Evolutionary conservation across 1,140 invertebrate species (phyloP), one percentile per base, ranked within the genome.

Genomic region (Panulirus ornatus): DNA sequence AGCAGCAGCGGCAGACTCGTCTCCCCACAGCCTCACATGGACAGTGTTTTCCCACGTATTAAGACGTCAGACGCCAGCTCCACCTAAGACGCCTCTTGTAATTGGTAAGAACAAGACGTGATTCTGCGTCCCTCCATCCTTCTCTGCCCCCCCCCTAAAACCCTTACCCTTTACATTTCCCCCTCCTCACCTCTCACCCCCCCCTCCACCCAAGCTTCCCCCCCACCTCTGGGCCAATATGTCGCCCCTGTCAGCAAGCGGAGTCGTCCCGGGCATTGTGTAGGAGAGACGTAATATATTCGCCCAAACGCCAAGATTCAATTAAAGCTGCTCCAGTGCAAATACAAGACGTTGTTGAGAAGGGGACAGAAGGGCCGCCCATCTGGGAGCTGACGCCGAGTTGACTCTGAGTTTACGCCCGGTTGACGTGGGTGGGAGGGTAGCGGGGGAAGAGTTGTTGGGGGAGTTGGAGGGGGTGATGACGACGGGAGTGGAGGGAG

Each of bases 231-330:
- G 0, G 36, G 22, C 54, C 76, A 42, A 27, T 47, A 51, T 75
- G 84, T 75, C 66, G 42, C n/a, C 36, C 81, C 42, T 71, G 66
- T 66, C 51, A 63, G 58, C 36, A 63, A 66, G 58, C 38, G 22
- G n/a, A 30, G 5, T 34, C 76, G n/a, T 70, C 51, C 11, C 71
- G 19, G 44, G 51, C 86, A 88, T 88, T 88, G 86, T 88, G 76
- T 47, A 38, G 54, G 42, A 81, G 76, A 36, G 63, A 44, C 88
- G 71, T 91, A 91, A 91, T 91, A 81, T 91, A 91, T 91, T 84
- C 89, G 44, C 40, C 71, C 89, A 85, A 91, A 91, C 83, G 83
- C 89, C 89, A 85, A 91, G 89, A 91, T 91, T 91, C 89, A 91
- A 91, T 91, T 91, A 91, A 91, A 85, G 83, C 83, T 58, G 83